These are phyloP conservation scores for Achroia grisella DNA, from an alignment of 1,140 invertebrate genomes.

Conservation along the genomic window DNA sequence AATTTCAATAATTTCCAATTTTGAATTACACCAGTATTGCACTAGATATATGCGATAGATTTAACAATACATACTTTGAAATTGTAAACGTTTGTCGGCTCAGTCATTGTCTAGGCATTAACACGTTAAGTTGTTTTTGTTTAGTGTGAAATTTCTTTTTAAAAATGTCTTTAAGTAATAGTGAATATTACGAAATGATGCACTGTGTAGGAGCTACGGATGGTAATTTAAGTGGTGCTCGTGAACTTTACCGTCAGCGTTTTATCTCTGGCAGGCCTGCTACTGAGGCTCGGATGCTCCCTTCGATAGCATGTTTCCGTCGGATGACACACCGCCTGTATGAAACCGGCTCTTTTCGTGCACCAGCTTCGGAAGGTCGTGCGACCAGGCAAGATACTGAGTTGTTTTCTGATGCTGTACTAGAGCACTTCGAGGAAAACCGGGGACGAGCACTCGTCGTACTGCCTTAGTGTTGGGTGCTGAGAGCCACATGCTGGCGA, in stretches of 20 bases:
- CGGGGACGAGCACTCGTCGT: conserved; percentile 1
- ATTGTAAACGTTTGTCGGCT: too few species aligned
- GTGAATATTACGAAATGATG: too few species aligned
- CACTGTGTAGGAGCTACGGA: too few species aligned
- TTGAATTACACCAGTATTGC: too few species aligned
- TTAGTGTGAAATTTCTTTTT: too few species aligned
- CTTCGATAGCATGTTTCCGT: conserved; percentile 1
- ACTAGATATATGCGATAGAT: too few species aligned
- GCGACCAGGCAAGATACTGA: background rate
- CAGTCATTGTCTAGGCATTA: too few species aligned
- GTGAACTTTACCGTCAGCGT: conserved; percentile 5
- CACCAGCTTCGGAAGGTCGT: background rate
- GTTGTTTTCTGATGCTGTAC: background rate
- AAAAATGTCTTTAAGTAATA: background rate
- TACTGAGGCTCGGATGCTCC: conserved; percentile 2
- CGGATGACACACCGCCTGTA: conserved; percentile 1
- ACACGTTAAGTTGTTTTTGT: too few species aligned
- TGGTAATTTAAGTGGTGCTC: background rate
- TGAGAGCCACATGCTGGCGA: background rate
- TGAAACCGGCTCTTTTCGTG: conserved; percentile 5
- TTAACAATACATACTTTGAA: too few species aligned
- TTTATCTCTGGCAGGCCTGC: conserved; percentile 5
- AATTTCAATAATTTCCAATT: too few species aligned
- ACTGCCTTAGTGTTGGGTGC: background rate
- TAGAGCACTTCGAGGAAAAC: conserved; percentile 5